Conservation (phyloP, 2,888 invertebrate genomes). For the Hesperia comma region DNA sequence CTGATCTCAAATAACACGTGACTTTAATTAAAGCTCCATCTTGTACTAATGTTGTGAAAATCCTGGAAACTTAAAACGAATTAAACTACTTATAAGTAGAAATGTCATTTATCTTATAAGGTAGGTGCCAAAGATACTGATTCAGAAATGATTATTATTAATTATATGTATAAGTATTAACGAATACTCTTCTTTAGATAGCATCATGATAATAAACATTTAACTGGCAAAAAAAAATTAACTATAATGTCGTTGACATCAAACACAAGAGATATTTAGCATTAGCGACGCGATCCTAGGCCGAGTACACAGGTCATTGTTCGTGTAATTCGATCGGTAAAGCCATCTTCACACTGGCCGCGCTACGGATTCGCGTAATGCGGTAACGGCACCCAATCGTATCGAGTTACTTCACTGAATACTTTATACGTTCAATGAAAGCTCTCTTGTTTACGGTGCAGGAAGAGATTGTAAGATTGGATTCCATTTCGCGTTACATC, state of each 20-base stretch:
- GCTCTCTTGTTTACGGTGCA: slow-evolving; percentile 20
- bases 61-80: too few relatives aligned
- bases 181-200: too few relatives aligned
- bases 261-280: neutral
- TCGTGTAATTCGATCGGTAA: slow-evolving; percentile 48
- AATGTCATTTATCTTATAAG: too few relatives aligned
- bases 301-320: slow-evolving; percentile 47
- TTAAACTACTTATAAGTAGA: too few relatives aligned
- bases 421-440: slow-evolving; percentile 17
- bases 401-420: slow-evolving; percentile 22
- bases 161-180: too few relatives aligned
- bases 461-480: slow-evolving; percentile 33
- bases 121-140: too few relatives aligned
- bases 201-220: too few relatives aligned
- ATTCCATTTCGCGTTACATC: slow-evolving; percentile 22
- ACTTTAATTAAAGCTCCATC: too few relatives aligned
- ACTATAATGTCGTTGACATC: neutral
- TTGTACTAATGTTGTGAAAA: too few relatives aligned
- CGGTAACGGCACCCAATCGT: slow-evolving; percentile 11
- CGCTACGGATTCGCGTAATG: slow-evolving; percentile 21
- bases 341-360: slow-evolving; percentile 45
- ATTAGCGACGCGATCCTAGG: neutral
- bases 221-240: too few relatives aligned
- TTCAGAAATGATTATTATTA: too few relatives aligned
- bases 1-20: too few relatives aligned